A percentile compares a stretch with the other conserved stretches of the same genome.
phyloP scores from a whole-genome alignment of 2,888 invertebrate genomes.

The Coremacera marginata region DNA sequence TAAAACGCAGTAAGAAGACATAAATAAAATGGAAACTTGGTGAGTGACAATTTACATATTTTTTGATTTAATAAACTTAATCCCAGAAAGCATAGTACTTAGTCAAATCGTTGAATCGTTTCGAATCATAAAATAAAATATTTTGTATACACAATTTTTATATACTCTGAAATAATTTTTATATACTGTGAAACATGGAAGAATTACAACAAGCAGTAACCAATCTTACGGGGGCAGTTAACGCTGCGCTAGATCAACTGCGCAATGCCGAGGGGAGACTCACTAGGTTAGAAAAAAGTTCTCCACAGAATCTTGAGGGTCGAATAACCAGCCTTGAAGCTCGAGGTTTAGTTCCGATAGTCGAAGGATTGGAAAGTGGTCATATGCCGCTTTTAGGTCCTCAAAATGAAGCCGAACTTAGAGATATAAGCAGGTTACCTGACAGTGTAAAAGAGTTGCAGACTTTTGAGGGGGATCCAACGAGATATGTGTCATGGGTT shows the following conservation, averaged over 20 bases:
- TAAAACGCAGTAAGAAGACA: neutral
- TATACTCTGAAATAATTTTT: no score
- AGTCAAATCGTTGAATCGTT: no score
- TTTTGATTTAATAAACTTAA: no score
- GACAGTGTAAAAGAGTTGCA: constrained; percentile 5
- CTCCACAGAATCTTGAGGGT: neutral
- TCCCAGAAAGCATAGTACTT: no score
- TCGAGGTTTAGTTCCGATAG: neutral
- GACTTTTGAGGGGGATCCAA: neutral
- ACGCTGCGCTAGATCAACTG: neutral
- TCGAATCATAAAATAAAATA: neutral
- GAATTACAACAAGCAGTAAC: neutral
- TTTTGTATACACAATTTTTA: no score
- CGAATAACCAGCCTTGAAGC: neutral
- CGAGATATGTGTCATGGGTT: neutral
- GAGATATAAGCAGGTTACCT: neutral
- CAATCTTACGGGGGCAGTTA: neutral
- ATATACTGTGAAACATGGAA: neutral
- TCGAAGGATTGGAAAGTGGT: neutral
- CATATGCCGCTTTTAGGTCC: neutral
- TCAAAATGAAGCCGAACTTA: neutral
- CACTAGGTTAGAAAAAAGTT: neutral
- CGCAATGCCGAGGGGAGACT: neutral
- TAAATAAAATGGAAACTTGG: neutral
- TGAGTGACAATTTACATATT: neutral